phyloP scores from a whole-genome alignment of 2,888 invertebrate genomes.

The Adelphocoris suturalis region DNA sequence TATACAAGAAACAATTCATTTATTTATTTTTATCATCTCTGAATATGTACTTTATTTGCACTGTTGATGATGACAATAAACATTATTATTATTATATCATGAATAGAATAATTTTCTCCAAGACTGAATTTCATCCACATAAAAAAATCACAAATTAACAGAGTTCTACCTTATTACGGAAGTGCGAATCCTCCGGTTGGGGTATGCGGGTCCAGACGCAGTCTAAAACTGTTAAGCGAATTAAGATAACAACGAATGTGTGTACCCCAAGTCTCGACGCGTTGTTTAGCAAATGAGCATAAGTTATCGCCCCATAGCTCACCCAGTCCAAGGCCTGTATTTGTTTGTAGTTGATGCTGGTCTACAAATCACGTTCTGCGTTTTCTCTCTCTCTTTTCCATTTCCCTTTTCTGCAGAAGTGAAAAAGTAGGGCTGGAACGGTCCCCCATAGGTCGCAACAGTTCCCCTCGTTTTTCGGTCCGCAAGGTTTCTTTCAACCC shows the following conservation, averaged over 20 bases:
- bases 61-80: too few relatives aligned
- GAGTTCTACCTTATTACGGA: too few relatives aligned
- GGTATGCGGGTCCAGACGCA: neutral
- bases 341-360: slow-evolving; percentile 52
- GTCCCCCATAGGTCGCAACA: neutral
- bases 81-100: too few relatives aligned
- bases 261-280: neutral
- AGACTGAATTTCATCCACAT: too few relatives aligned
- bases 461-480: too few relatives aligned
- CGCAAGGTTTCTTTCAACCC: too few relatives aligned
- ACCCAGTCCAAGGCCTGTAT: slow-evolving; percentile 3
- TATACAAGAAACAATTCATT: too few relatives aligned
- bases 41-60: too few relatives aligned
- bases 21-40: too few relatives aligned
- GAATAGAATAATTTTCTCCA: too few relatives aligned
- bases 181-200: too few relatives aligned
- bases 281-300: slow-evolving; percentile 33
- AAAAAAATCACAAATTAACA: too few relatives aligned
- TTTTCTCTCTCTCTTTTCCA: neutral
- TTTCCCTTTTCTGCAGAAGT: slow-evolving; percentile 8
- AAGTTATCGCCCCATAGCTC: slow-evolving; percentile 55
- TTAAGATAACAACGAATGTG: slow-evolving; percentile 41
- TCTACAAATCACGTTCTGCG: slow-evolving; percentile 45
- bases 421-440: neutral
- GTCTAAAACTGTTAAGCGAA: slow-evolving; percentile 35